A percentile compares a stretch with the other conserved stretches of the same genome.
Evolutionary conservation across 2,797 vertebrate genomes (phyloP).

Genomic region (Cirrhinus mrigala): DNA sequence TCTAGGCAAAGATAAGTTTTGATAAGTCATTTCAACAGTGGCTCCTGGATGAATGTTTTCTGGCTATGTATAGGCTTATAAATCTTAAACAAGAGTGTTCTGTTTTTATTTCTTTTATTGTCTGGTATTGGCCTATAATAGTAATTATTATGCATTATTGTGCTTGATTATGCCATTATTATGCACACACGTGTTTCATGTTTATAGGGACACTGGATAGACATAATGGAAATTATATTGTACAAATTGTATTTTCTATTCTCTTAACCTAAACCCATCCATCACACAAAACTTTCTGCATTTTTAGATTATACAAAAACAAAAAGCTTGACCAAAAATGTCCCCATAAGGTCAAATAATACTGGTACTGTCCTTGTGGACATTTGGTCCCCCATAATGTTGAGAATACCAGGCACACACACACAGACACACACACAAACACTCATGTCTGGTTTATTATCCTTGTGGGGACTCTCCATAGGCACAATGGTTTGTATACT

Average conservation of each 20-base stretch:
- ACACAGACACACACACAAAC: too few species aligned
- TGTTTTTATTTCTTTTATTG: background rate
- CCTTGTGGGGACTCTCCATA: too few species aligned
- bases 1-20: background rate
- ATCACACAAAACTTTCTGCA: background rate
- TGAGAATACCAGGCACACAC: too few species aligned
- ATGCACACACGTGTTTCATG: background rate
- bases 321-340: too few species aligned
- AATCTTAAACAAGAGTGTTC: background rate
- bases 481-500: too few species aligned
- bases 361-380: too few species aligned
- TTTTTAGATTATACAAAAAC: background rate
- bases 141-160: background rate
- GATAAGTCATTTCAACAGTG: background rate
- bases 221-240: background rate
- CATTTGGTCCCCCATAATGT: too few species aligned
- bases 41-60: background rate
- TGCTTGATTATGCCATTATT: background rate
- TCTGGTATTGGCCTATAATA: background rate
- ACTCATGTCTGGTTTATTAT: too few species aligned
- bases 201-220: background rate
- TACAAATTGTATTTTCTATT: background rate
- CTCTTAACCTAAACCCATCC: background rate
- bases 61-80: background rate
- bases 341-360: too few species aligned